Evolutionary conservation across 2,888 invertebrate species (phyloP).

Genomic region (Mesorhabditis belari): DNA sequence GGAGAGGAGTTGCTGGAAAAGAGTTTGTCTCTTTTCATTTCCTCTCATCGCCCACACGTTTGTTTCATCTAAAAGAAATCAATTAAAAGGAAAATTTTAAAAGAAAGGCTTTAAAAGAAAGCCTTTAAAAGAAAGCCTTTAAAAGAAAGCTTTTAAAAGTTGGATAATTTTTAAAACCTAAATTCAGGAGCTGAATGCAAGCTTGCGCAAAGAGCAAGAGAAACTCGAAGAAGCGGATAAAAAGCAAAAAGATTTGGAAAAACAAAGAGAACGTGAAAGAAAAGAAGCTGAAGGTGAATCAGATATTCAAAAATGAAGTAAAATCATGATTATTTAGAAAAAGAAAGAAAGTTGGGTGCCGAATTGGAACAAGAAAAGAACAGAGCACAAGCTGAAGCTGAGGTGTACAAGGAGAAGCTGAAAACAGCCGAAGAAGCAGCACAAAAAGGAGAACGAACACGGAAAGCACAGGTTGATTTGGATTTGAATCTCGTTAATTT

Average conservation of each 20-base stretch:
- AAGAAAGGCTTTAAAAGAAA: no score
- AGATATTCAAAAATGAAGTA: background rate
- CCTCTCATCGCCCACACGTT: no score
- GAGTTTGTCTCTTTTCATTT: no score
- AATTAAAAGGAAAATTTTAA: no score
- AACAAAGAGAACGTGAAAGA: background rate
- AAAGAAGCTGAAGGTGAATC: background rate
- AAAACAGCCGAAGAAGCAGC: background rate
- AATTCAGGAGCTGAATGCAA: conserved; percentile 23
- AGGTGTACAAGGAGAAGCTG: conserved; percentile 13
- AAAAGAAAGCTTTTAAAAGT: background rate
- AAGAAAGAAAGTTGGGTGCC: conserved; percentile 1
- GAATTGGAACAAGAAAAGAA: conserved; percentile 25
- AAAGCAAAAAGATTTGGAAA: conserved; percentile 4
- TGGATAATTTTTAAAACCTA: background rate
- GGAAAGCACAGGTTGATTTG: background rate
- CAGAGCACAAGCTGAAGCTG: conserved; percentile 29
- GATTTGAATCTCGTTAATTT: no score
- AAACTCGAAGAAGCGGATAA: conserved; percentile 27
- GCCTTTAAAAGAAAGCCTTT: no score
- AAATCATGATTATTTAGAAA: background rate
- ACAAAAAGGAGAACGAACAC: background rate
- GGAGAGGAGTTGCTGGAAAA: no score
- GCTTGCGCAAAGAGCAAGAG: conserved; percentile 24
- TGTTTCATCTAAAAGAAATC: no score